phyloP scores from a whole-genome alignment of 2,888 invertebrate species.

The Scrobipalpa atriplicella region DNA sequence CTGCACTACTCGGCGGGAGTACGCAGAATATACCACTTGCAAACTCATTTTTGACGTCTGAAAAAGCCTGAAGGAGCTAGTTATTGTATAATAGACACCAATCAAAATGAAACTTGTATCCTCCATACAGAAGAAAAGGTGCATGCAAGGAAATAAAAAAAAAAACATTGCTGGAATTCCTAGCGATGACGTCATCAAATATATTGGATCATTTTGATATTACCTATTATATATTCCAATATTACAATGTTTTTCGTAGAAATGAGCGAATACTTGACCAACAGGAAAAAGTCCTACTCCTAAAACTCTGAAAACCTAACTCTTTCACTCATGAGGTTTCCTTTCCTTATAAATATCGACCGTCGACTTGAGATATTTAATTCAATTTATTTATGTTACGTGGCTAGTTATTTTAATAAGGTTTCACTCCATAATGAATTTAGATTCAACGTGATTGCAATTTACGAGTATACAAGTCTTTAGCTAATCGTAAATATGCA shows the following conservation, averaged over 20 bases:
- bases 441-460: conserved; percentile 31
- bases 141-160: too few species aligned
- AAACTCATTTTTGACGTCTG: conserved; percentile 53
- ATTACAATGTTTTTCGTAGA: too few species aligned
- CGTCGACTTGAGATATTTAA: background rate
- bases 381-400: background rate
- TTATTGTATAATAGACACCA: too few species aligned
- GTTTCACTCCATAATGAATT: conserved; percentile 50
- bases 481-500: conserved; percentile 16
- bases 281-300: background rate
- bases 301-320: too few species aligned
- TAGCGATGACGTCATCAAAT: too few species aligned
- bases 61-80: too few species aligned
- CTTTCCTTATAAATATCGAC: background rate
- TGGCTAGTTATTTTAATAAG: conserved; percentile 31
- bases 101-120: too few species aligned
- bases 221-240: too few species aligned
- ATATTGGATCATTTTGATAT: too few species aligned
- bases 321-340: background rate
- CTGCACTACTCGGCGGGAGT: conserved; percentile 32
- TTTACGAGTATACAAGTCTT: background rate
- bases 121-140: too few species aligned
- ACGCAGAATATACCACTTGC: conserved; percentile 49
- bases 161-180: too few species aligned
- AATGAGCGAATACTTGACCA: background rate